Conservation (phyloP, 2,113 vertebrate genomes). For the Reinhardtius hippoglossoides region DNA sequence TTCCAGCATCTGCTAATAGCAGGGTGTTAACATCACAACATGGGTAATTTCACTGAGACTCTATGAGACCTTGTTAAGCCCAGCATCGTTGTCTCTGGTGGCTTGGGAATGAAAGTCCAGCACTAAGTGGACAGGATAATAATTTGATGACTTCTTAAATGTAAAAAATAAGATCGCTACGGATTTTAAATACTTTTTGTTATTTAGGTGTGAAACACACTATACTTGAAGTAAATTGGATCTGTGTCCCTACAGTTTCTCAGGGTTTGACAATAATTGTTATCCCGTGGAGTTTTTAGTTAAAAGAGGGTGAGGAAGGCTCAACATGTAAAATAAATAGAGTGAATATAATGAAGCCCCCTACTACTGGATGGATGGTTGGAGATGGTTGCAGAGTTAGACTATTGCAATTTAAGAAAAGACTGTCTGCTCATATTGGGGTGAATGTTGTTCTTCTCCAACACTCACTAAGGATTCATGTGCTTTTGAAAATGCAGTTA, state of each 20-base stretch:
- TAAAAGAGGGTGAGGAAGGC: background rate
- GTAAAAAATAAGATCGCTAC: background rate
- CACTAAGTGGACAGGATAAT: background rate
- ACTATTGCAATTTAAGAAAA: too few relatives aligned
- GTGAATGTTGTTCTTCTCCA: too few relatives aligned
- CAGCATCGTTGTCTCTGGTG: constrained; percentile 8
- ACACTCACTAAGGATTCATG: background rate
- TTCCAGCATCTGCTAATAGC: constrained; percentile 69
- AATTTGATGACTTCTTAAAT: too few relatives aligned
- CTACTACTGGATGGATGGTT: too few relatives aligned
- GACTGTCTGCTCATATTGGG: too few relatives aligned
- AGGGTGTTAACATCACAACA: constrained; percentile 62
- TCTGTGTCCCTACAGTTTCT: too few relatives aligned
- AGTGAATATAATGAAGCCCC: too few relatives aligned
- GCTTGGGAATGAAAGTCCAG: constrained; percentile 1
- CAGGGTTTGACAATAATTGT: too few relatives aligned
- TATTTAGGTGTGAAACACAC: too few relatives aligned
- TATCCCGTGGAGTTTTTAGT: background rate
- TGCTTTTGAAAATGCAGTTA: background rate
- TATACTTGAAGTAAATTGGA: too few relatives aligned
- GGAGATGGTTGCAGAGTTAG: too few relatives aligned
- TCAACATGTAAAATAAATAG: too few relatives aligned
- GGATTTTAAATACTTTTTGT: background rate
- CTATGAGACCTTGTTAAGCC: constrained; percentile 33
- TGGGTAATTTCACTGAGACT: constrained; percentile 45